These are phyloP conservation scores for Drosophila quinaria DNA, from an alignment of 2,888 invertebrate genomes.

Conservation along the genomic window DNA sequence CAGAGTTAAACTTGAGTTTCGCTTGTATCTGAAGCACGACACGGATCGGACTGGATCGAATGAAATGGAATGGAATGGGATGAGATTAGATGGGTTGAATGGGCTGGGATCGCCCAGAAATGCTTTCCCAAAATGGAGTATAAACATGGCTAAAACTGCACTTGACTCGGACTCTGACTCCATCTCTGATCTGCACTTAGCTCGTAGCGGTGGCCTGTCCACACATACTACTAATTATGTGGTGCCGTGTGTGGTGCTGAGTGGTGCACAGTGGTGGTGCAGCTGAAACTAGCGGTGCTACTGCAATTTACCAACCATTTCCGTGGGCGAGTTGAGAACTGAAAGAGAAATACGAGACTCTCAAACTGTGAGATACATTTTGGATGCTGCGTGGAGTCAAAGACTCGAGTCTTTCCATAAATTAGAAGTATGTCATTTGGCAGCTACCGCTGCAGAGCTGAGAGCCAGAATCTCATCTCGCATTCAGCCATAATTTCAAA, in stretches of 20 bases:
- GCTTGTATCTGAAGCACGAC: conserved; percentile 55
- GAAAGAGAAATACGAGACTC: neutral
- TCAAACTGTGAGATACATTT: conserved; percentile 31
- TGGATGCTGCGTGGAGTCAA: conserved; percentile 23
- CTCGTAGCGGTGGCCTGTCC: conserved; percentile 64
- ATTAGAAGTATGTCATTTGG: conserved; percentile 81
- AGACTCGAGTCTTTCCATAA: conserved; percentile 57
- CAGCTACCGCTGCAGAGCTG: conserved; percentile 61
- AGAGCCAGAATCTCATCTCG: conserved; percentile 47
- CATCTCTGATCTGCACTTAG: conserved; percentile 27
- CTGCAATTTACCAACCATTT: conserved; percentile 67
- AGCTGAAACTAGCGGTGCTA: conserved; percentile 55
- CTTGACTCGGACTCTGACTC: conserved; percentile 35
- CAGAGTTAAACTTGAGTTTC: conserved; percentile 32
- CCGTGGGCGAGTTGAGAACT: conserved; percentile 59
- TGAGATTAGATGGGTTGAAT: conserved; percentile 21
- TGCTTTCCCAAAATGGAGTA: conserved; percentile 46
- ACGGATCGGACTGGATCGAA: conserved; percentile 37
- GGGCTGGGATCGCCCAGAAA: conserved; percentile 55
- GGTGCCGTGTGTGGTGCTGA: conserved; percentile 35
- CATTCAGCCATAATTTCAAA: conserved; percentile 65
- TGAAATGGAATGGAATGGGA: conserved; percentile 1
- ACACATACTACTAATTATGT: conserved; percentile 78
- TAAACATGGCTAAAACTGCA: conserved; percentile 27
- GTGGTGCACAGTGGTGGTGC: conserved; percentile 4